Evolutionary conservation across 2,797 vertebrate species (phyloP).

Genomic region (Pseudotriccus pelzelni): DNA sequence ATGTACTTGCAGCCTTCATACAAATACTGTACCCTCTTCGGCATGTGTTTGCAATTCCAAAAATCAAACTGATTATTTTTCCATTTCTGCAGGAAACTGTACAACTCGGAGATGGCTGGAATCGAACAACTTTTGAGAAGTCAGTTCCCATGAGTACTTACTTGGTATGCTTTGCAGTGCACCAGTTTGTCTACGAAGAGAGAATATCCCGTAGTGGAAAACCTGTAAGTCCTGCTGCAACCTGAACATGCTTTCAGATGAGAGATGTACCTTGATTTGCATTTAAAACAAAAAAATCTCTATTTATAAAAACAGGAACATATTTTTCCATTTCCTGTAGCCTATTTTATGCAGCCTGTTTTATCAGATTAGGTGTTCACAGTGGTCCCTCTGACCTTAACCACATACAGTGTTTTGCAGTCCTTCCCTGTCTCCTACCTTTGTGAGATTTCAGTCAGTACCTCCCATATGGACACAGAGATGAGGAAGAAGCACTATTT

Average conservation of each 20-base stretch:
- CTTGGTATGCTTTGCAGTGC: constrained; percentile 95
- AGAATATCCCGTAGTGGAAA: constrained; percentile 73
- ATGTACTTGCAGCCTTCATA: neutral
- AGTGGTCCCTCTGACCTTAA: neutral
- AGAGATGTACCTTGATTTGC: neutral
- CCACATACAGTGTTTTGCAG: neutral
- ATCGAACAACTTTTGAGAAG: constrained; percentile 80
- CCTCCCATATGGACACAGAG: accelerated
- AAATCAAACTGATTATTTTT: neutral
- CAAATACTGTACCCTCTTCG: neutral
- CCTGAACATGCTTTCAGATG: neutral
- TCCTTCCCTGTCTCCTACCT: neutral
- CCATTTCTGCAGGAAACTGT: constrained; percentile 56
- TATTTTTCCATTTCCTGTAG: neutral
- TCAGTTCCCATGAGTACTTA: constrained; percentile 98
- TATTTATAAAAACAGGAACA: neutral
- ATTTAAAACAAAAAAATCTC: neutral
- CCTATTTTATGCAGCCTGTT: neutral
- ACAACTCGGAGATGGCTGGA: constrained; percentile 55
- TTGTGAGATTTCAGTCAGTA: neutral
- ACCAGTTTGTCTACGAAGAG: constrained; percentile 78
- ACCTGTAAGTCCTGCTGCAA: constrained; percentile 82
- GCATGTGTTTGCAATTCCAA: neutral
- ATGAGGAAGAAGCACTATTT: neutral
- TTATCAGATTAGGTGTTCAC: neutral